Evolutionary conservation across 2,888 invertebrate species (phyloP).

Genomic region (Lissonota sp.): DNA sequence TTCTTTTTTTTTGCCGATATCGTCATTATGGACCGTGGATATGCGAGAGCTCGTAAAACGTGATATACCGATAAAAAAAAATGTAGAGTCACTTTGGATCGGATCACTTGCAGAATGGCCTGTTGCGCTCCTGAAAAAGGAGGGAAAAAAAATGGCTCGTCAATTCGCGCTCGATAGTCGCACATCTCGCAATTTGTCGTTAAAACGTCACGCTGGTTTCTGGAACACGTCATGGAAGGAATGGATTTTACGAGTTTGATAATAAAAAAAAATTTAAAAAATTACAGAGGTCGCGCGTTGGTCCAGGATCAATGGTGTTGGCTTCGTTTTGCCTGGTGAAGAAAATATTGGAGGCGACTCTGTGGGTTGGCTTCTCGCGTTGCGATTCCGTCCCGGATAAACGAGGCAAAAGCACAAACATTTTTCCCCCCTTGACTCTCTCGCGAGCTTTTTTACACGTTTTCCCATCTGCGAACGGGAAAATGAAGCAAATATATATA

Average conservation of each 20-base stretch:
- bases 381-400: conserved; percentile 26
- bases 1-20: not conserved
- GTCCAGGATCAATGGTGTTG: conserved; percentile 22
- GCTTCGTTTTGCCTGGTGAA: conserved; percentile 32
- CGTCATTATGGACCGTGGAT: not conserved
- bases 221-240: conserved; percentile 54
- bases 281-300: conserved; percentile 63
- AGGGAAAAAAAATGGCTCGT: not conserved
- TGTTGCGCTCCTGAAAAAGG: not conserved
- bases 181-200: conserved; percentile 71
- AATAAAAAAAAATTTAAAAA: conserved; percentile 58
- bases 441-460: conserved; percentile 38
- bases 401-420: conserved; percentile 42
- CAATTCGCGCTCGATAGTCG: conserved; percentile 38
- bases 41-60: conserved; percentile 8
- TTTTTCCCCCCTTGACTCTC: conserved; percentile 45
- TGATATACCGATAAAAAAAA: not conserved
- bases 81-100: not conserved
- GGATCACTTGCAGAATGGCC: conserved; percentile 13
- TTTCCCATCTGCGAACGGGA: conserved; percentile 44
- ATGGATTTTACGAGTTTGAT: conserved; percentile 75
- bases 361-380: not conserved
- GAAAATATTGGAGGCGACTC: conserved; percentile 26
- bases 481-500: conserved; percentile 30
- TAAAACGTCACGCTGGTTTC: conserved; percentile 67